Percentiles rank a stretch among this genome's conserved stretches.
Conservation (phyloP, 2,888 invertebrate genomes). For the Cephus pulcher region DNA sequence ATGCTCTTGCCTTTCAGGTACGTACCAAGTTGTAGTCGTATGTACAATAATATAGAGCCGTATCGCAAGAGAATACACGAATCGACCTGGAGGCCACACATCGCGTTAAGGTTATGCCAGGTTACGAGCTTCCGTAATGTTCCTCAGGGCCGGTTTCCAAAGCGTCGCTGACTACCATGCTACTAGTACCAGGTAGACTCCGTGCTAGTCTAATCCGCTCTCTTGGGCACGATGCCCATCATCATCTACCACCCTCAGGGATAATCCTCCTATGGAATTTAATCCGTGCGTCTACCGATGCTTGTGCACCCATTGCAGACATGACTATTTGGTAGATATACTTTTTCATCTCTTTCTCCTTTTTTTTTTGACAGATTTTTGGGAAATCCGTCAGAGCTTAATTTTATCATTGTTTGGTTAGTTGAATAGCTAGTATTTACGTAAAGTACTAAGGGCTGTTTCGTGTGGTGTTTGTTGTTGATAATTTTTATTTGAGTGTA, state of each 20-base stretch:
- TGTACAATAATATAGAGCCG: constrained; percentile 22
- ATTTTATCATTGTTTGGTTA: not conserved
- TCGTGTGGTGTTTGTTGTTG: not conserved
- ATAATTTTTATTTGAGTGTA: not conserved
- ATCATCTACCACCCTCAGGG: not conserved
- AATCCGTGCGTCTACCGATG: not conserved
- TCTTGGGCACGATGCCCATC: not conserved
- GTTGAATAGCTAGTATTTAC: not conserved
- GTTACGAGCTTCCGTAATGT: not conserved
- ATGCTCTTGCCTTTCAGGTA: not conserved
- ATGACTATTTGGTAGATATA: not conserved
- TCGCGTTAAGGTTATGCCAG: constrained; percentile 14
- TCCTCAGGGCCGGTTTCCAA: not conserved
- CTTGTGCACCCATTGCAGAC: not conserved
- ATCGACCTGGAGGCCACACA: constrained; percentile 25
- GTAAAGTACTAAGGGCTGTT: not conserved
- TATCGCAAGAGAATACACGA: constrained; percentile 24
- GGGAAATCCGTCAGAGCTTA: not conserved
- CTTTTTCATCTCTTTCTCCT: not conserved
- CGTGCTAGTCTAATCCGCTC: not conserved
- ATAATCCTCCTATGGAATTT: not conserved
- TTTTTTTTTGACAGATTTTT: not conserved
- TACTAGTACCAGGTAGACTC: not conserved
- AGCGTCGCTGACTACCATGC: not conserved
- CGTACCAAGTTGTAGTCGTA: not conserved